Evolutionary conservation across 2,113 vertebrate species (phyloP).

Genomic region (Dinomys branickii): DNA sequence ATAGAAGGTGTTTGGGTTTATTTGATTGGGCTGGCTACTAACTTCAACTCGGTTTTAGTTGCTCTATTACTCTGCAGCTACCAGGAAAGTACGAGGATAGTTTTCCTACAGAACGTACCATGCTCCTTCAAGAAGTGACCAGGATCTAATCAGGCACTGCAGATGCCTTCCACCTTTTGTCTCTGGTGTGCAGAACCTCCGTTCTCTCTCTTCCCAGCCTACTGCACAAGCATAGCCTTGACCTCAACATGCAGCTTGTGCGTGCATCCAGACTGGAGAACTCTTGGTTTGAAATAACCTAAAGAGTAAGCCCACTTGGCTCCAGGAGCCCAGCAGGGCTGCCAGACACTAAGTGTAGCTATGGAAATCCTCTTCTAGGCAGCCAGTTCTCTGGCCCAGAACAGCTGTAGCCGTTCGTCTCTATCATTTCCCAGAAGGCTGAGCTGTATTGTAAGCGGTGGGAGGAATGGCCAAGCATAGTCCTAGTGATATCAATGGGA

Average conservation of each 20-base stretch:
- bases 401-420: neutral
- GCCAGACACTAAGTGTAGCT: neutral
- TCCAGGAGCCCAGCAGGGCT: neutral
- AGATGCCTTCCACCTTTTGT: neutral
- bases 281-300: neutral
- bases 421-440: neutral
- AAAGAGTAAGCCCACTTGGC: neutral
- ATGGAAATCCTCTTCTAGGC: neutral
- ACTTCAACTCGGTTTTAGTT: neutral
- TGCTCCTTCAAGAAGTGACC: neutral
- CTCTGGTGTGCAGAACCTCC: neutral
- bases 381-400: neutral
- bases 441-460: neutral
- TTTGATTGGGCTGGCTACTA: neutral
- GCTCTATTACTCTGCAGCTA: conserved; percentile 15
- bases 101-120: neutral
- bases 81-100: neutral
- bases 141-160: neutral
- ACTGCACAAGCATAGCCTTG: neutral
- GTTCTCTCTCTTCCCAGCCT: neutral
- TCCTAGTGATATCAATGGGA: neutral
- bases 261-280: neutral
- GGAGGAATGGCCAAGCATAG: neutral
- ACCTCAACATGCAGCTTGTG: neutral
- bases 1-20: neutral